Base-by-base conservation (phyloP, 2,888 invertebrate genomes). In the Chrysina gloriosa region DNA sequence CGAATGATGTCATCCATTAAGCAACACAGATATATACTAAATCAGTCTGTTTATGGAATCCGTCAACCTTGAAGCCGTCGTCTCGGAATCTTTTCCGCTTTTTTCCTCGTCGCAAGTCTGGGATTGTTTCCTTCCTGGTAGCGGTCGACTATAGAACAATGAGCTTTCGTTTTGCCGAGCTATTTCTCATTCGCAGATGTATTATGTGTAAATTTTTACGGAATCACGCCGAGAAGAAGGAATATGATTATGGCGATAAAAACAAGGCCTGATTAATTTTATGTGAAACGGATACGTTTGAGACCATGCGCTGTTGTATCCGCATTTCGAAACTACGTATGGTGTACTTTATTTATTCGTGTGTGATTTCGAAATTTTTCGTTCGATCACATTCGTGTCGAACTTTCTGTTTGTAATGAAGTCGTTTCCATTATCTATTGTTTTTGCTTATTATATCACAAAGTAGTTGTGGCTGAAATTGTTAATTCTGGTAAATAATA, bases 151-250 rank as follows among this genome's bases (percentile, higher is more conserved):
- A 16, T 7, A 42, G 58, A 19, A 61, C 27, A 45, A 61, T 61
- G 39, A 42, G 58, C 58, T 61, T 42, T 61, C 39, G 58, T 29
- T 61, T 42, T 16, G 3, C 42, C 9, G 39, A 0, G 25, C 21
- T 14, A n/a, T 36, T 16, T 42, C 58, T 27, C 42, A 16, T 27
- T 29, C 42, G 29, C 7, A 19, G n/a, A 29, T 16, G 58, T 29
- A 61, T 61, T 61, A 42, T 61, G 58, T 61, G 58, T 27, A 61
- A 61, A 42, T 61, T 42, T 19, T 42, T 42, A 19, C 42, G 58
- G 42, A 29, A 42, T 16, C 16, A 16, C 19, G 31, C 19, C 52
- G 42, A 42, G 45, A 42, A 42, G 27, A 16, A 9, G n/a, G 45
- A 45, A 39, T 42, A 61, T 61, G 58, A 42, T 61, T 42, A 19